Evolutionary conservation across 2,888 invertebrate genomes (phyloP).

Genomic region (Papilio protenor): DNA sequence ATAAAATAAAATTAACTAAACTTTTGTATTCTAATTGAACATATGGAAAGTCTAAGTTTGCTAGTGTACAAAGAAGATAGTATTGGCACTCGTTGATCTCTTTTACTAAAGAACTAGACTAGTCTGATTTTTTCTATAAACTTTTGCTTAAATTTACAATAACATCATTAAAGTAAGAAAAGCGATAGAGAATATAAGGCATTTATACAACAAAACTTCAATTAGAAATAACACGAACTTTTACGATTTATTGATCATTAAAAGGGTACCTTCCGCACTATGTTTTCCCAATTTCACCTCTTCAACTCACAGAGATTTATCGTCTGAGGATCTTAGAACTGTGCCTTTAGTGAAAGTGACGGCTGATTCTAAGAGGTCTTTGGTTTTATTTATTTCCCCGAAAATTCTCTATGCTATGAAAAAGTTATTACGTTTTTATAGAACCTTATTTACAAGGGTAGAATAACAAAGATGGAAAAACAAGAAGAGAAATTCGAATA

Average conservation of each 20-base stretch:
- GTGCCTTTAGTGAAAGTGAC: slow-evolving; percentile 14
- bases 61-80: no score
- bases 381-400: slow-evolving; percentile 5
- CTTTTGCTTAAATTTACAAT: background rate
- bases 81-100: no score
- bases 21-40: no score
- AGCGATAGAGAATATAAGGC: background rate
- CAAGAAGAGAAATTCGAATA: no score
- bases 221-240: background rate
- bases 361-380: slow-evolving; percentile 4
- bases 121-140: no score
- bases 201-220: background rate
- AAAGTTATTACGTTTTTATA: background rate
- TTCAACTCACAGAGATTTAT: slow-evolving; percentile 22
- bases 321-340: slow-evolving; percentile 21
- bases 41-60: no score
- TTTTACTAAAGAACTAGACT: no score
- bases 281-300: slow-evolving; percentile 32
- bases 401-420: background rate
- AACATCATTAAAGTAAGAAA: background rate
- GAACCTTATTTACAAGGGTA: background rate
- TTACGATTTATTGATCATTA: slow-evolving; percentile 31
- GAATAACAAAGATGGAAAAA: background rate
- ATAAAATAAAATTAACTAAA: no score
- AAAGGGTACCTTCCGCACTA: slow-evolving; percentile 33